Evolutionary conservation across 2,113 vertebrate species (phyloP).

Genomic region (Thalassarche chlororhynchos): DNA sequence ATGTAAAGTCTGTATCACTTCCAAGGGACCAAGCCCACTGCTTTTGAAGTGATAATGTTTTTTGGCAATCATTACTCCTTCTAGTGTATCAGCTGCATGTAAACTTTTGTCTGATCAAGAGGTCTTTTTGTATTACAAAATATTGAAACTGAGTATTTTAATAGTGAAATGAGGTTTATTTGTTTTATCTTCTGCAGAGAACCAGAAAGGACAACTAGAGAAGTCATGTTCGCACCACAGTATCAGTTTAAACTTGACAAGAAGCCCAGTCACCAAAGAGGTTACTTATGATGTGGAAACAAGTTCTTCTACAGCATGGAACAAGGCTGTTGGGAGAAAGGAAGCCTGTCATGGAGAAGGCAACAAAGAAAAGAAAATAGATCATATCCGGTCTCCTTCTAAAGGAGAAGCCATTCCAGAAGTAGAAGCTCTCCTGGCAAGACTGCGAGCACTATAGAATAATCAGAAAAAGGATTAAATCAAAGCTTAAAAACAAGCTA

Average conservation of each 20-base stretch:
- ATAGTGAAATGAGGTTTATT: slow-evolving; percentile 24
- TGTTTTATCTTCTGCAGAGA: slow-evolving; percentile 82
- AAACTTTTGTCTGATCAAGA: not conserved
- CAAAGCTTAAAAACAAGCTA: slow-evolving; percentile 20
- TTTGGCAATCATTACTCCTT: not conserved
- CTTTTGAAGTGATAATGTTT: slow-evolving; percentile 35
- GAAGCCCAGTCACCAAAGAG: slow-evolving; percentile 83
- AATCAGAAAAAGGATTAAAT: slow-evolving; percentile 38
- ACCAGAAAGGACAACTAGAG: slow-evolving; percentile 87
- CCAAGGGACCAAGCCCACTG: not conserved
- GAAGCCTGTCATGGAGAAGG: slow-evolving; percentile 65
- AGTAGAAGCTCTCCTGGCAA: slow-evolving; percentile 92
- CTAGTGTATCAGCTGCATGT: not conserved
- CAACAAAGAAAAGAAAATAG: slow-evolving; percentile 75
- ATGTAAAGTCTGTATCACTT: not conserved
- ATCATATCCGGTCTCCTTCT: slow-evolving; percentile 54
- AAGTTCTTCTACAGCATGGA: slow-evolving; percentile 71
- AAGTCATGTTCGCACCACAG: slow-evolving; percentile 84
- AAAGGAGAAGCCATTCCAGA: slow-evolving; percentile 82
- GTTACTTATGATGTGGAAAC: slow-evolving; percentile 81
- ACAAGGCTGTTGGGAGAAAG: slow-evolving; percentile 68
- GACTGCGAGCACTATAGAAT: slow-evolving; percentile 88
- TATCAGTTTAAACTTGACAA: slow-evolving; percentile 78
- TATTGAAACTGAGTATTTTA: not conserved
- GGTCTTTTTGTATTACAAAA: slow-evolving; percentile 9